Conservation (phyloP, 2,113 vertebrate genomes). For the Pristiophorus japonicus region DNA sequence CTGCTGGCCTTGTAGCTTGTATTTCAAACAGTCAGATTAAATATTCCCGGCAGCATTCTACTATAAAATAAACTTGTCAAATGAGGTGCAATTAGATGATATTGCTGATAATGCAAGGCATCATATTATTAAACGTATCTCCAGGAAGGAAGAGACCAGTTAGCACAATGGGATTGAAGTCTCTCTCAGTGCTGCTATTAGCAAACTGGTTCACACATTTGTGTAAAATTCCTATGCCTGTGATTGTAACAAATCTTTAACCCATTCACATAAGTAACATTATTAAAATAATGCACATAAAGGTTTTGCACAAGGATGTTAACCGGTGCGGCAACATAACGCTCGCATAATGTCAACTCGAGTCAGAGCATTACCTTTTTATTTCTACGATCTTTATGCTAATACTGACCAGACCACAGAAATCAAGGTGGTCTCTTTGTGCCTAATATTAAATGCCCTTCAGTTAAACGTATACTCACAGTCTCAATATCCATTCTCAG, state of each 20-base stretch:
- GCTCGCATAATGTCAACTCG: not conserved
- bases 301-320: not conserved
- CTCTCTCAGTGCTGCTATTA: not conserved
- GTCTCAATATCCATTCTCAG: not conserved
- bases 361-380: not conserved
- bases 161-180: not conserved
- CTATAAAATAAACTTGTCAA: not conserved
- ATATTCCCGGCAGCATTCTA: not conserved
- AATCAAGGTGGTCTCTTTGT: not conserved
- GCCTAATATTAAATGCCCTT: not conserved
- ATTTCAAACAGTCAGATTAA: not conserved
- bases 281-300: not conserved
- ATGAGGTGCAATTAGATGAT: not conserved
- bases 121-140: not conserved
- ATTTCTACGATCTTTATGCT: not conserved
- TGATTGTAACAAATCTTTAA: conserved; percentile 10
- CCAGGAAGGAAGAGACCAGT: not conserved
- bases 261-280: not conserved
- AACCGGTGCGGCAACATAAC: too few relatives aligned
- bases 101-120: not conserved
- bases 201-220: not conserved
- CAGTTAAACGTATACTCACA: not conserved
- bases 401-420: not conserved
- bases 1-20: not conserved
- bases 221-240: not conserved